Evolutionary conservation across 1,140 invertebrate species (phyloP).

Genomic region (Zaprionus tsacasi): DNA sequence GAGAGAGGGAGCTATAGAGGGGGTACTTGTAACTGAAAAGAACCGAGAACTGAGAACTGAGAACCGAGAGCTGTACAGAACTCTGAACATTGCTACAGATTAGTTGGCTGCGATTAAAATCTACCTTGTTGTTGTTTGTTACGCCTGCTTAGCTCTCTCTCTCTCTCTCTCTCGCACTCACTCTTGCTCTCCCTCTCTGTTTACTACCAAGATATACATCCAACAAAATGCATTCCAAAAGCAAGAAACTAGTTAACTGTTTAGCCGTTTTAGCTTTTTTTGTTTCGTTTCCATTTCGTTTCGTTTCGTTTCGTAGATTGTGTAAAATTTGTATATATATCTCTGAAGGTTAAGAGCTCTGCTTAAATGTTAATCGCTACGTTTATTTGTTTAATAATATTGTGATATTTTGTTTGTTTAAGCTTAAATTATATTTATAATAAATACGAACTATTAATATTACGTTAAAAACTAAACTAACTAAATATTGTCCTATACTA

Average conservation of each 20-base stretch:
- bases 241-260: constrained; percentile 78
- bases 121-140: constrained; percentile 71
- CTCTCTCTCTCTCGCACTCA: constrained; percentile 15
- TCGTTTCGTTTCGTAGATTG: constrained; percentile 33
- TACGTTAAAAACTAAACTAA: constrained; percentile 13
- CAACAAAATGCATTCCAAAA: constrained; percentile 79
- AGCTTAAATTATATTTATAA: constrained; percentile 68
- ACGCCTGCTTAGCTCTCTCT: constrained; percentile 43
- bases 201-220: constrained; percentile 35
- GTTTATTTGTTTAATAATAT: constrained; percentile 73
- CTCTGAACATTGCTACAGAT: constrained; percentile 67
- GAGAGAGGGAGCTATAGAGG: constrained; percentile 15
- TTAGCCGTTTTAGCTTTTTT: constrained; percentile 35
- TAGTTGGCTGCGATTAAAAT: constrained; percentile 77
- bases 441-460: constrained; percentile 54
- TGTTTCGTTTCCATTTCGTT: constrained; percentile 23
- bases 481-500: constrained; percentile 27
- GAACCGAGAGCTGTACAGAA: constrained; percentile 10
- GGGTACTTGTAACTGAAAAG: constrained; percentile 36
- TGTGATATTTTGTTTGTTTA: constrained; percentile 77
- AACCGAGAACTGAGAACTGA: constrained; percentile 14
- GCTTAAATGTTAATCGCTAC: constrained; percentile 61
- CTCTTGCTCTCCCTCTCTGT: constrained; percentile 12
- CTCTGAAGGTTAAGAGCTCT: constrained; percentile 10
- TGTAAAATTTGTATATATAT: constrained; percentile 59